A percentile compares a stretch with the other conserved stretches of the same genome.
Evolutionary conservation across 2,797 vertebrate genomes (phyloP).

Genomic region (Huso huso): DNA sequence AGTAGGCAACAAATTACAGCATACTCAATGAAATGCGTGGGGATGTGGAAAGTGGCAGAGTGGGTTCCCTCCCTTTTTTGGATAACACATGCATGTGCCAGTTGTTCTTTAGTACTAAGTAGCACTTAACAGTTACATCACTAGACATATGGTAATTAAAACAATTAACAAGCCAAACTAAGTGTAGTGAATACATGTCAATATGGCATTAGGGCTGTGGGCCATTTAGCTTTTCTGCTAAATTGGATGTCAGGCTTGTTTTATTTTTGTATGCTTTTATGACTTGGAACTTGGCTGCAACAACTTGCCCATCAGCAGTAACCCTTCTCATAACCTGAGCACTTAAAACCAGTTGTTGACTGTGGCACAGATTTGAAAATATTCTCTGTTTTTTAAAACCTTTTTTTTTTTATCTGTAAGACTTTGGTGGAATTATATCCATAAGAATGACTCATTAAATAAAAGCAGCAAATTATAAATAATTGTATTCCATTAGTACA

Average conservation of each 20-base stretch:
- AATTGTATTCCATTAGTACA: no score
- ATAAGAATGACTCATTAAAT: no score
- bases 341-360: background rate
- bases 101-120: background rate
- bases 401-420: no score
- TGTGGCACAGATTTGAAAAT: background rate
- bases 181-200: background rate
- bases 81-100: background rate
- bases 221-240: background rate
- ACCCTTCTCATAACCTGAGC: background rate
- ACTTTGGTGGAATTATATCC: no score
- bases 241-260: background rate
- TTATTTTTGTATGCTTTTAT: background rate
- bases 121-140: background rate
- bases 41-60: background rate
- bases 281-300: background rate
- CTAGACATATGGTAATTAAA: slow-evolving; percentile 1
- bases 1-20: no score
- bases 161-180: background rate
- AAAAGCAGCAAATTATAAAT: no score
- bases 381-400: no score
- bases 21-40: background rate
- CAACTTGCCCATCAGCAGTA: background rate
- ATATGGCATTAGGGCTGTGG: background rate
- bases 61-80: background rate